Base-by-base conservation (phyloP, 2,888 invertebrate genomes). In the Eurytoma adleriae region DNA sequence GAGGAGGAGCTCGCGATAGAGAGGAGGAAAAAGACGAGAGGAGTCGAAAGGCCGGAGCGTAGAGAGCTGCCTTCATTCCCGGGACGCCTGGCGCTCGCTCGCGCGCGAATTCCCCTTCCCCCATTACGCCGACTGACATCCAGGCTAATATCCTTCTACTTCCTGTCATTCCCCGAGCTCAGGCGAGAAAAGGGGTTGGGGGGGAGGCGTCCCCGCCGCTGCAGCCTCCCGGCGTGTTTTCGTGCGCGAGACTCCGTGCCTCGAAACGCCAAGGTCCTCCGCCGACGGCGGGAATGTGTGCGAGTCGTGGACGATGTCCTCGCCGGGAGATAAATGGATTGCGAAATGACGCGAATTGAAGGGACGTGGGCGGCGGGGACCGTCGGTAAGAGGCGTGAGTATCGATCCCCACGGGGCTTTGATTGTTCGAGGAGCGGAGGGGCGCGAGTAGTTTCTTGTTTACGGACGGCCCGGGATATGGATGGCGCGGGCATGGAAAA, bases 131-230 rank as follows among this genome's bases (percentile, higher is more conserved):
- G 84, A 85, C 85, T 86, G 86, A 87, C 88, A 85, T 86, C 85
- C 85, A 86, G 85, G 86, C 87, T 88, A 87, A 88, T 88, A 88
- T 88, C 86, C 87, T 87, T 86, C 86, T 85, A 86, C 86, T 88
- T 86, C 84, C 86, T 86, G 88, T 87, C 87, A 86, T 85, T 87
- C 83, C 84, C 76, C 82, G 79, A 78, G 75, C 24, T 4, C n/a
- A 27, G 56, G 76, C 4, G 40, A 62, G 24, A n/a, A n/a, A n/a
- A n/a, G n/a, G n/a, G n/a, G n/a, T n/a, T n/a, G n/a, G 50, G 54
- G 68, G 50, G 59, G 48, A 5, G 30, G 54, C 18, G 61, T 69
- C 61, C 54, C 24, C 54, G 68, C 13, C 14, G 20, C 16, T 52
- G 20, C 16, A 2, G 20, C 16, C 75, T 59, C 81, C 78, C 80